A percentile compares a stretch with the other conserved stretches of the same genome.
phyloP scores from a whole-genome alignment of 2,113 vertebrate species.

The Lichenostomus cassidix region DNA sequence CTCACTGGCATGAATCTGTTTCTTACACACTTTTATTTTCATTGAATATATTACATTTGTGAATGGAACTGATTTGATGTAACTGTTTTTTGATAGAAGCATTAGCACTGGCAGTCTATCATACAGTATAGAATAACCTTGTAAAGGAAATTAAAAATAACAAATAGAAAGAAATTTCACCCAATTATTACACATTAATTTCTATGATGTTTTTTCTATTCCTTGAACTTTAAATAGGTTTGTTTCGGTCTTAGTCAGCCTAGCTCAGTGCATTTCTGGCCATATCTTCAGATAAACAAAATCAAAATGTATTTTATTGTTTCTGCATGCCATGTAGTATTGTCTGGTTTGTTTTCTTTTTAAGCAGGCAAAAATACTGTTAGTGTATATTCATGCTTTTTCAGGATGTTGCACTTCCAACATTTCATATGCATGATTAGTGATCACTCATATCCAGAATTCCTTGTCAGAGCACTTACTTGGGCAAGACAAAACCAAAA shows the following conservation, averaged over 20 bases:
- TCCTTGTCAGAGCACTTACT: constrained; percentile 33
- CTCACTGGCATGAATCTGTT: not conserved
- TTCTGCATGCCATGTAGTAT: constrained; percentile 63
- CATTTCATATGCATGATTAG: constrained; percentile 23
- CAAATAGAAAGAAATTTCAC: not conserved
- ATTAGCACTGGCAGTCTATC: not conserved
- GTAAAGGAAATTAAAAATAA: not conserved
- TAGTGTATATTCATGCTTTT: constrained; percentile 63
- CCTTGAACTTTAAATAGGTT: constrained; percentile 1
- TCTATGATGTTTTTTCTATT: not conserved
- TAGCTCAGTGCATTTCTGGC: constrained; percentile 54
- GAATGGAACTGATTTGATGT: not conserved
- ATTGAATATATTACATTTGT: not conserved
- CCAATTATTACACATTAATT: not conserved
- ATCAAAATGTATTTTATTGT: constrained; percentile 19
- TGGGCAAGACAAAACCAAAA: constrained; percentile 9
- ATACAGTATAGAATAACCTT: not conserved
- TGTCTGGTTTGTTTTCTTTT: not conserved
- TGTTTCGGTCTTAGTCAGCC: not conserved
- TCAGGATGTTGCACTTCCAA: constrained; percentile 32
- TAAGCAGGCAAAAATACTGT: constrained; percentile 59
- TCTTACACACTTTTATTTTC: not conserved
- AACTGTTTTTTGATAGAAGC: not conserved
- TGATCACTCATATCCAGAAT: constrained; percentile 11
- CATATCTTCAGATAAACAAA: constrained; percentile 40